Base-by-base conservation (phyloP, 2,888 invertebrate genomes). In the Anticlea derivata region DNA sequence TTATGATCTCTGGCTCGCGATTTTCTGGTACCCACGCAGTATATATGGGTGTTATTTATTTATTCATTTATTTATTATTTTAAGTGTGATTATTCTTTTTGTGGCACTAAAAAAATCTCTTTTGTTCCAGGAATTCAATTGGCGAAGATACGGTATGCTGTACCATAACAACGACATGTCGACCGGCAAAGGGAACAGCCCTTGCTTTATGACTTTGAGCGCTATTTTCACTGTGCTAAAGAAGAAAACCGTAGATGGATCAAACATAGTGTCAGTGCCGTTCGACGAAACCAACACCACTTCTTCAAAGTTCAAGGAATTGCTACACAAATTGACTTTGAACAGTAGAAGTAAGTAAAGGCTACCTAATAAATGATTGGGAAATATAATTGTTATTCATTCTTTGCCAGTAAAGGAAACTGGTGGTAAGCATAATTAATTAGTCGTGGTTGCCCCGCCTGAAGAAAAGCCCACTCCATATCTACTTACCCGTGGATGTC, bases 191-290 rank as follows among this genome's bases (percentile, higher is more conserved):
- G 95, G 96, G 5, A 93, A 96, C 78, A 96, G 96, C 38, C 93
- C 94, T 44, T 97, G 96, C 70, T 95, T 94, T 78, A 94, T 97
- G 72, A 94, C 94, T 2, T 84, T 96, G 64, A 93, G 94, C 49
- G 93, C 95, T 0, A 92, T 96, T 26, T 94, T 92, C 66, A 78
- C 83, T 0, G 88, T 86, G 0, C 70, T 91, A 11, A 78, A 80
- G 61, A 81, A 80, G 59, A 81, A 87, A 58, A 76, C 78, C 65
- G 86, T 84, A 0, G 52, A 50, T 26, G 84, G 93, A 17, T 92
- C 92, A 37, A 56, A 66, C 31, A 90, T 91, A 72, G 92, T 84
- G 2, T 88, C 93, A 61, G 82, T 91, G 57, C 91, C 92, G 49
- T 94, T 95, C 78, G 93, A 95, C 75, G 93, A 94, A 72, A 91